Base-by-base conservation (phyloP, 2,888 invertebrate genomes). In the Lampropteryx suffumata region DNA sequence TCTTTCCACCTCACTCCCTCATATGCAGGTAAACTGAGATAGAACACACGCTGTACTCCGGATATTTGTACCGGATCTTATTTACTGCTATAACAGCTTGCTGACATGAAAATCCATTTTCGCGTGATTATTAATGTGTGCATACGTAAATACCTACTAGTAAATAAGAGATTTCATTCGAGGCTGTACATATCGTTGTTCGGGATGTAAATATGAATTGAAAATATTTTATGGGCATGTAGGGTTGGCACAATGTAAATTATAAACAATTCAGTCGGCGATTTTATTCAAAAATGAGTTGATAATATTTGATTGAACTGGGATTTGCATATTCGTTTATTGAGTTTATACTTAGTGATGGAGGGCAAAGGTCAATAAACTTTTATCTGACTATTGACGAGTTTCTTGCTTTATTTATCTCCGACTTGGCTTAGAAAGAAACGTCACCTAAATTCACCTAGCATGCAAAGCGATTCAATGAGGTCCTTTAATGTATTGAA, bases 11-110 rank as follows among this genome's bases (percentile, higher is more conserved):
- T 60, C 65, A 49, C 51, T 66, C 65, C 6, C 47, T 45, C 64
- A 0, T 37, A 51, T 26, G 42, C 35, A 34, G 53, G 32, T 35
- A 45, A 61, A 77, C 57, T 69, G 69, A 55, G 80, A 76, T 57
- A 51, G 36, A 42, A 43, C 36, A 52, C 52, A 59, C 41, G 42
- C 7, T 24, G 24, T 47, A 32, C 36, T 36, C 74, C 82, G 82
- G 83, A 84, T 82, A 82, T 86, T 84, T 73, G 74, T 73, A 75
- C 77, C 82, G 84, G 84, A 80, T 78, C 80, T 78, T 81, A 83
- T 84, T 85, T 81, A 80, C 79, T 78, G 81, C 74, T 73, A 67
- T 78, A 75, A 76, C 77, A 77, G 77, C 71, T 72, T 73, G 71
- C 65, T 66, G 62, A 73, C 71, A 68, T 68, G 72, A 63, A 73